These are phyloP conservation scores for Meandrusa payeni DNA, from an alignment of 2,888 invertebrate species.

Conservation along the genomic window DNA sequence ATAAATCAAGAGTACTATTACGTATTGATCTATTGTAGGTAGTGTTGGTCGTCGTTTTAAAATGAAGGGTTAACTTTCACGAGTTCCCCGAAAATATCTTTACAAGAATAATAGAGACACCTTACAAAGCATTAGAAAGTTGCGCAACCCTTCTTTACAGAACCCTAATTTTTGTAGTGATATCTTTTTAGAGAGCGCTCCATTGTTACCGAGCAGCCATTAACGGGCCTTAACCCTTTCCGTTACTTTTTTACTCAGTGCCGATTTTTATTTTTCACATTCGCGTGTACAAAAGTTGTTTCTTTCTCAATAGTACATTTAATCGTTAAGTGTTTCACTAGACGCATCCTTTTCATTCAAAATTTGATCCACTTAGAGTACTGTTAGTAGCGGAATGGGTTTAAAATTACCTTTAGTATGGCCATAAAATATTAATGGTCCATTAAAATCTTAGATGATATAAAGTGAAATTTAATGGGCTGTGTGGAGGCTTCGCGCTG, in stretches of 20 bases:
- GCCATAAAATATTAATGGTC: conserved; percentile 76
- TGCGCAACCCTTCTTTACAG: conserved; percentile 76
- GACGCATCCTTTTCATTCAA: too few species aligned
- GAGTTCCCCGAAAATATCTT: conserved; percentile 60
- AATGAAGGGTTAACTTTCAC: conserved; percentile 66
- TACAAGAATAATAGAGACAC: conserved; percentile 52
- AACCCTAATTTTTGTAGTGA: conserved; percentile 59
- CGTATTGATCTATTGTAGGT: conserved; percentile 11
- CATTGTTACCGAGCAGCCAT: conserved; percentile 62
- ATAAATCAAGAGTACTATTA: conserved; percentile 8
- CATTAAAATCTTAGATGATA: conserved; percentile 76
- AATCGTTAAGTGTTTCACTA: too few species aligned
- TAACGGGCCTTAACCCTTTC: conserved; percentile 69
- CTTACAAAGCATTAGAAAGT: conserved; percentile 79
- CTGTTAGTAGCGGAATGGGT: conserved; percentile 71
- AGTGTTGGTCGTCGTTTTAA: conserved; percentile 35
- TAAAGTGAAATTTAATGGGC: conserved; percentile 77
- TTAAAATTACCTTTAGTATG: conserved; percentile 74
- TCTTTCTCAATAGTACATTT: conserved; percentile 26
- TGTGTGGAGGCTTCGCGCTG: conserved; percentile 57
- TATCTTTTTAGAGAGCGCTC: conserved; percentile 61
- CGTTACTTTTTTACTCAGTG: conserved; percentile 64
- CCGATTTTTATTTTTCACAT: conserved; percentile 50
- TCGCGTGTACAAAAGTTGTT: conserved; percentile 35
- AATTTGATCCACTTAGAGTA: conserved; percentile 57